Evolutionary conservation across 2,797 vertebrate genomes (phyloP).

Genomic region (Diglossa cyanea): DNA sequence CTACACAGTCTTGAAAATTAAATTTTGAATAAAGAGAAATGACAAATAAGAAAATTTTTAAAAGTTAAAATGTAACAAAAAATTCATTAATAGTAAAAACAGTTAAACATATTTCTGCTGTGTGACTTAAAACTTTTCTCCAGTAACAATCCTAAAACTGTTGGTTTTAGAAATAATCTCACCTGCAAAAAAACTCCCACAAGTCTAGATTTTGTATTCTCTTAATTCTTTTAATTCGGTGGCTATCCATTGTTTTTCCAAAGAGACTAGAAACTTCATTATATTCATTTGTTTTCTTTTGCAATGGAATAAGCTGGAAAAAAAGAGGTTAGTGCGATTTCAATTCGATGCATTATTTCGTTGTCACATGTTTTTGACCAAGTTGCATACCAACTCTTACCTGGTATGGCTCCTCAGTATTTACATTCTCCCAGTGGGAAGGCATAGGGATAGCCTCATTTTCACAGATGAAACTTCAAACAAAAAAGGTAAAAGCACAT

Average conservation of each 20-base stretch:
- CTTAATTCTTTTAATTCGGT: constrained; percentile 90
- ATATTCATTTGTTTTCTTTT: constrained; percentile 91
- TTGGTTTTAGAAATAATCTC: constrained; percentile 53
- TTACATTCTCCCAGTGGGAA: constrained; percentile 94
- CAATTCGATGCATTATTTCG: background rate
- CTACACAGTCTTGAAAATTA: background rate
- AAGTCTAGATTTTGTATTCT: constrained; percentile 96
- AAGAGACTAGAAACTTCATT: constrained; percentile 91
- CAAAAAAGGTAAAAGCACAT: constrained; percentile 33
- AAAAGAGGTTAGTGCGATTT: constrained; percentile 48
- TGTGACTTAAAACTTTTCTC: background rate
- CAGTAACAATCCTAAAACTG: constrained; percentile 11
- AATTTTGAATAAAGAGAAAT: background rate
- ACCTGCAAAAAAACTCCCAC: constrained; percentile 99
- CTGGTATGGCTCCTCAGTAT: constrained; percentile 91
- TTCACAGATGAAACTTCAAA: constrained; percentile 93
- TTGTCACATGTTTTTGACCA: background rate
- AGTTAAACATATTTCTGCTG: background rate
- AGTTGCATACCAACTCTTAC: constrained; percentile 65
- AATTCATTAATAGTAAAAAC: background rate
- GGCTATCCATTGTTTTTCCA: constrained; percentile 90
- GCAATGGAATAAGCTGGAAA: constrained; percentile 88
- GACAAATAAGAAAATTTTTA: background rate
- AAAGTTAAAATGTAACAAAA: background rate
- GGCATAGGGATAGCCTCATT: constrained; percentile 93